Evolutionary conservation across 1,140 invertebrate species (phyloP).

Genomic region (Olivierus martensii): DNA sequence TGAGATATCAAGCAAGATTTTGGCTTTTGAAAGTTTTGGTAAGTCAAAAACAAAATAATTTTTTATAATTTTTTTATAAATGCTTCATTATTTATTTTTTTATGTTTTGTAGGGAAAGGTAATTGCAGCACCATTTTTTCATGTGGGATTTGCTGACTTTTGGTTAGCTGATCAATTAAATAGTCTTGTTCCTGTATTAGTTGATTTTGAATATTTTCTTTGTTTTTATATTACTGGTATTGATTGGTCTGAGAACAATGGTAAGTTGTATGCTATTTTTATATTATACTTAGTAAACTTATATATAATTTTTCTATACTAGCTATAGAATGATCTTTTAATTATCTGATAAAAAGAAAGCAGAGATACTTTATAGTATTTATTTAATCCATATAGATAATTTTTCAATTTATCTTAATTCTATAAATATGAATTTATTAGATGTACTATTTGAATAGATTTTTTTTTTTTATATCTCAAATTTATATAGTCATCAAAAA

Average conservation of each 20-base stretch:
- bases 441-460: too few species aligned
- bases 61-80: background rate
- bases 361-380: too few species aligned
- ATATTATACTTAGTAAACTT: too few species aligned
- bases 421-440: too few species aligned
- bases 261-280: too few species aligned
- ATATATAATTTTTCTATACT: too few species aligned
- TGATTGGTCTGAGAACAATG: constrained; percentile 24
- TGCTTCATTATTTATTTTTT: background rate
- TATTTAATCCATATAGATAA: too few species aligned
- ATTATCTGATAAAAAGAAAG: too few species aligned
- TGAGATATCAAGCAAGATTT: constrained; percentile 70
- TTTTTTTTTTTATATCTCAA: too few species aligned
- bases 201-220: constrained; percentile 88
- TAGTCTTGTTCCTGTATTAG: constrained; percentile 70
- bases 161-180: constrained; percentile 99
- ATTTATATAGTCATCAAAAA: too few species aligned
- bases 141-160: constrained; percentile 97
- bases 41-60: constrained; percentile 17
- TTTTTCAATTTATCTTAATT: too few species aligned
- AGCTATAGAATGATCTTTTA: too few species aligned
- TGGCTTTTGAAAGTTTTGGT: constrained; percentile 45
- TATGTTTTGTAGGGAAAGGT: constrained; percentile 48
- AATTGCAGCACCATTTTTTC: constrained; percentile 80
- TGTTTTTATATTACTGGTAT: constrained; percentile 39